Evolutionary conservation across 2,113 vertebrate species (phyloP).

Genomic region (Amphiprion percula): DNA sequence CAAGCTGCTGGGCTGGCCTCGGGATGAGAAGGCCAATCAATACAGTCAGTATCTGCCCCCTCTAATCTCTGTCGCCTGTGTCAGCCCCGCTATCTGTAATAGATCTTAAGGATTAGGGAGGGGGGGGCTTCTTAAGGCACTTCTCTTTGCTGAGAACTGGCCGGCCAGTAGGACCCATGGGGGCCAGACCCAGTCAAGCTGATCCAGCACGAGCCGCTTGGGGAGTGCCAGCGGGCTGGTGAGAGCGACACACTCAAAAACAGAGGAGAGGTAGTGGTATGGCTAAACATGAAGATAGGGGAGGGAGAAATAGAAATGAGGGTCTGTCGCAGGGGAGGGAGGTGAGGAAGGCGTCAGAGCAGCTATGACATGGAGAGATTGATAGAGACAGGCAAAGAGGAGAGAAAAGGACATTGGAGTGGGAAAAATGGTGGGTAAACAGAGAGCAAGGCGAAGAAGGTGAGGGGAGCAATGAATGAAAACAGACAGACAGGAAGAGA

Average conservation of each 20-base stretch:
- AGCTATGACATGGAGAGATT: slow-evolving; percentile 41
- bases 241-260: slow-evolving; percentile 35
- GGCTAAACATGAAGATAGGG: slow-evolving; percentile 29
- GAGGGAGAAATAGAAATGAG: slow-evolving; percentile 33
- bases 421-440: slow-evolving; percentile 52
- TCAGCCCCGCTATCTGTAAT: slow-evolving; percentile 85
- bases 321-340: slow-evolving; percentile 20
- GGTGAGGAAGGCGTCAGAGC: slow-evolving; percentile 27
- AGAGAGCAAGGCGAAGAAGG: slow-evolving; percentile 49
- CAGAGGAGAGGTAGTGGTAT: slow-evolving; percentile 7
- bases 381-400: slow-evolving; percentile 44
- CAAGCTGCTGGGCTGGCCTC: slow-evolving; percentile 72
- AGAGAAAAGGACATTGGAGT: slow-evolving; percentile 38
- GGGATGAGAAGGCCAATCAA: slow-evolving; percentile 84
- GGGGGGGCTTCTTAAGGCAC: slow-evolving; percentile 79
- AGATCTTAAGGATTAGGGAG: slow-evolving; percentile 86
- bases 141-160: slow-evolving; percentile 69
- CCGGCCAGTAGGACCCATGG: slow-evolving; percentile 35
- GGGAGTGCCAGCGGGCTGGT: slow-evolving; percentile 56
- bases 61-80: slow-evolving; percentile 86
- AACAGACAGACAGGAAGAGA: slow-evolving; percentile 18
- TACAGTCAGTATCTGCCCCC: slow-evolving; percentile 84
- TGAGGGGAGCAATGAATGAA: slow-evolving; percentile 28
- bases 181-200: slow-evolving; percentile 51
- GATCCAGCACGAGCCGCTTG: slow-evolving; percentile 63